Percentiles rank a stretch among this genome's conserved stretches.
phyloP scores from a whole-genome alignment of 2,113 vertebrate genomes.

The Megatriorchis doriae region DNA sequence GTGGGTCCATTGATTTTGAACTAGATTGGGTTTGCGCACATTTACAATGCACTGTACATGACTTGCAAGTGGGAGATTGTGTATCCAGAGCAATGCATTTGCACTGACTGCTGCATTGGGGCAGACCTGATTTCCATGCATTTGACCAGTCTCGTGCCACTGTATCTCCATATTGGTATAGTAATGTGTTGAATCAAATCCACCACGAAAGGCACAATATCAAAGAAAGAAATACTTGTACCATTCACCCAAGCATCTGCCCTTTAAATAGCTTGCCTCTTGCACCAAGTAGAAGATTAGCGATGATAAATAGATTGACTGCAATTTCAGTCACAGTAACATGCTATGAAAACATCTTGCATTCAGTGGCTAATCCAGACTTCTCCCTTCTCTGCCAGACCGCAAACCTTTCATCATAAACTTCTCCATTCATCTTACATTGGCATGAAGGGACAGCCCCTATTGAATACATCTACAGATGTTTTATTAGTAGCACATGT shows the following conservation, averaged over 20 bases:
- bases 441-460: neutral
- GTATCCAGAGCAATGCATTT: neutral
- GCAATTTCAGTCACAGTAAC: neutral
- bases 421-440: conserved; percentile 32
- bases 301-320: neutral
- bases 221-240: neutral
- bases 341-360: conserved; percentile 27
- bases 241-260: neutral
- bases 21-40: neutral
- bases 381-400: conserved; percentile 33
- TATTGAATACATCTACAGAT: conserved; percentile 30
- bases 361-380: conserved; percentile 35
- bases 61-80: neutral
- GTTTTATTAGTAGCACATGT: conserved; percentile 55
- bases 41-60: neutral
- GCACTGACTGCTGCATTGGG: rapidly evolving
- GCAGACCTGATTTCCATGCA: neutral
- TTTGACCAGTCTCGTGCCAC: neutral
- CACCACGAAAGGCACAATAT: neutral
- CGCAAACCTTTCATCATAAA: conserved; percentile 52
- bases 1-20: neutral
- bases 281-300: neutral
- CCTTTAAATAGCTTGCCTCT: neutral
- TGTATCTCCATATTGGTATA: neutral
- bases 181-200: neutral